A percentile compares a stretch with the other conserved stretches of the same genome.
phyloP scores from a whole-genome alignment of 1,140 invertebrate species.

The Brachystomella parvula region DNA sequence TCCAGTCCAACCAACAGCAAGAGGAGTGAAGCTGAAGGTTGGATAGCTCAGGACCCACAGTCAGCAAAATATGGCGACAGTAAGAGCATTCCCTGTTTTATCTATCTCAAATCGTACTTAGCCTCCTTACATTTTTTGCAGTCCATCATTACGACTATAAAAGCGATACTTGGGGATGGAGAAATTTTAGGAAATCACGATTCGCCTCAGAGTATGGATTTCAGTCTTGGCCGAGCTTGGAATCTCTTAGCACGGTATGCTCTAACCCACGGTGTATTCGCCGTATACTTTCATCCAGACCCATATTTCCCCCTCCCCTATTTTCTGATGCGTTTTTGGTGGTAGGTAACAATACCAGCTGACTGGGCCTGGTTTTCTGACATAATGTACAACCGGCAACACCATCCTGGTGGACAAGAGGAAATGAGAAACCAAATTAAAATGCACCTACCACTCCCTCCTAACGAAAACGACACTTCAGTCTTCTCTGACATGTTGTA shows the following conservation, averaged over 20 bases:
- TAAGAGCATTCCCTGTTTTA: conserved; percentile 42
- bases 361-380: conserved; percentile 57
- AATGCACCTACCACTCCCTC: conserved; percentile 32
- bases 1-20: conserved; percentile 91
- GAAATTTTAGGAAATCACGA: conserved; percentile 65
- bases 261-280: no score
- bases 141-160: conserved; percentile 83
- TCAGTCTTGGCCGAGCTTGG: conserved; percentile 68
- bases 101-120: no score
- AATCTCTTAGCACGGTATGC: no score
- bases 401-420: conserved; percentile 61
- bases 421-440: conserved; percentile 54
- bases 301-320: no score
- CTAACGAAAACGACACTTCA: conserved; percentile 12
- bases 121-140: no score
- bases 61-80: conserved; percentile 77
- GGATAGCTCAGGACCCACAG: conserved; percentile 67
- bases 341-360: conserved; percentile 23
- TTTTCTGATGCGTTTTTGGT: not conserved
- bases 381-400: conserved; percentile 69
- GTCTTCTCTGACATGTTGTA: conserved; percentile 29
- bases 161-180: conserved; percentile 67
- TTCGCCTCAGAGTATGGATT: conserved; percentile 96
- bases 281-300: no score
- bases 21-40: conserved; percentile 64